Percentiles rank a stretch among this genome's conserved stretches.
Conservation (phyloP, 2,888 invertebrate genomes). For the Coecobrya sp. region DNA sequence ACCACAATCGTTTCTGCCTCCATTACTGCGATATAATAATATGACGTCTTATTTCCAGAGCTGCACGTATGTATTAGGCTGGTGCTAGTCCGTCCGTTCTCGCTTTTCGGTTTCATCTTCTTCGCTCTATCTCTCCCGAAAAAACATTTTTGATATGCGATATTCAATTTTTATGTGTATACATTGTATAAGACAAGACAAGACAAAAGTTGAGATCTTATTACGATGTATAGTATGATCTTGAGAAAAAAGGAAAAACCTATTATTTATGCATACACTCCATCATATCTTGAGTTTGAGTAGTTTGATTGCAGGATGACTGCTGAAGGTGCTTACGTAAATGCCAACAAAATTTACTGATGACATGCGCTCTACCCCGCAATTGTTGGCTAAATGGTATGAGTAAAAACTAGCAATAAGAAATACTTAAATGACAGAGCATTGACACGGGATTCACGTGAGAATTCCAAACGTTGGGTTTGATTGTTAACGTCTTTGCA, state of each 20-base stretch:
- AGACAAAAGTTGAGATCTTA: not conserved
- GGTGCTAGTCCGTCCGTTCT: not conserved
- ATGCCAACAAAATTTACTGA: not conserved
- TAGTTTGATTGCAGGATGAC: no score
- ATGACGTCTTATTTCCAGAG: slow-evolving; percentile 62
- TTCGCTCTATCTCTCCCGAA: not conserved
- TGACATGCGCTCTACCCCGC: not conserved
- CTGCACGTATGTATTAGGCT: not conserved
- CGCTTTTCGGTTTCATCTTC: not conserved
- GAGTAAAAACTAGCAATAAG: no score
- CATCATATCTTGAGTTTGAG: no score
- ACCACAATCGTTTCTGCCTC: slow-evolving; percentile 65
- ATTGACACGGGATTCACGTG: no score
- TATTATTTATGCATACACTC: no score
- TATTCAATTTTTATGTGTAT: slow-evolving; percentile 29
- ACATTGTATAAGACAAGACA: slow-evolving; percentile 5
- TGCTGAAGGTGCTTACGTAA: no score
- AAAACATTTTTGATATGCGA: slow-evolving; percentile 36
- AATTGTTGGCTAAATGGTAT: not conserved
- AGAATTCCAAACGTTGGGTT: no score
- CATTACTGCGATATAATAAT: slow-evolving; percentile 55
- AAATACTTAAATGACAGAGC: no score
- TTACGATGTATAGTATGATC: not conserved
- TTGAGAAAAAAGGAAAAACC: not conserved
- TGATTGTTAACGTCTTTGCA: no score